A percentile compares a stretch with the other conserved stretches of the same genome.
phyloP scores from a whole-genome alignment of 2,888 invertebrate genomes.

The Scelioninae gen. 2 region DNA sequence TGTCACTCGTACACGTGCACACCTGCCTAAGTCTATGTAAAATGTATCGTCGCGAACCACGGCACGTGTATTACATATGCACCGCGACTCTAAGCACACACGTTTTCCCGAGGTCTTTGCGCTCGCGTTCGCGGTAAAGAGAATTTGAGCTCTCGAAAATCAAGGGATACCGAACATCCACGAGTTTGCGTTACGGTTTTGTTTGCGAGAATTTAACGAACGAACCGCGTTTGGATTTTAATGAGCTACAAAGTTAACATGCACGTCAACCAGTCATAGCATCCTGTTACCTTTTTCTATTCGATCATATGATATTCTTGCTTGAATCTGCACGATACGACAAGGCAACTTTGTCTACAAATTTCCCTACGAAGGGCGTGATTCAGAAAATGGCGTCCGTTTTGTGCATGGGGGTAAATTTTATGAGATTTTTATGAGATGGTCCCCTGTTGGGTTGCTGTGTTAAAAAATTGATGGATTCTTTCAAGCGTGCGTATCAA shows the following conservation, averaged over 20 bases:
- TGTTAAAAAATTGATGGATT: too few species aligned
- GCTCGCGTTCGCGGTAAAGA: slow-evolving; percentile 42
- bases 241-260: slow-evolving; percentile 39
- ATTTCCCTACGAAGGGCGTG: too few species aligned
- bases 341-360: neutral
- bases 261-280: slow-evolving; percentile 21
- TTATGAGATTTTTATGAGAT: too few species aligned
- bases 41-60: slow-evolving; percentile 39
- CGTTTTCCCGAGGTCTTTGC: slow-evolving; percentile 32
- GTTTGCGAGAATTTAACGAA: slow-evolving; percentile 44
- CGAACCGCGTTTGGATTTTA: slow-evolving; percentile 25
- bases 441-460: too few species aligned
- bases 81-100: slow-evolving; percentile 25
- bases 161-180: slow-evolving; percentile 33
- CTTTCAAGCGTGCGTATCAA: too few species aligned
- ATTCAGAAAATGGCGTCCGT: too few species aligned
- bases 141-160: slow-evolving; percentile 47
- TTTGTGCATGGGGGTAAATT: too few species aligned
- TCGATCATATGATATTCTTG: slow-evolving; percentile 27
- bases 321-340: neutral
- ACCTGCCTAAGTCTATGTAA: slow-evolving; percentile 22
- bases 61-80: slow-evolving; percentile 39
- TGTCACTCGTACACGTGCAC: slow-evolving; percentile 4
- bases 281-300: slow-evolving; percentile 15
- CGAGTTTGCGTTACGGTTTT: slow-evolving; percentile 32